Evolutionary conservation across 2,888 invertebrate species (phyloP).

Genomic region (Eugnorisma glareosa): DNA sequence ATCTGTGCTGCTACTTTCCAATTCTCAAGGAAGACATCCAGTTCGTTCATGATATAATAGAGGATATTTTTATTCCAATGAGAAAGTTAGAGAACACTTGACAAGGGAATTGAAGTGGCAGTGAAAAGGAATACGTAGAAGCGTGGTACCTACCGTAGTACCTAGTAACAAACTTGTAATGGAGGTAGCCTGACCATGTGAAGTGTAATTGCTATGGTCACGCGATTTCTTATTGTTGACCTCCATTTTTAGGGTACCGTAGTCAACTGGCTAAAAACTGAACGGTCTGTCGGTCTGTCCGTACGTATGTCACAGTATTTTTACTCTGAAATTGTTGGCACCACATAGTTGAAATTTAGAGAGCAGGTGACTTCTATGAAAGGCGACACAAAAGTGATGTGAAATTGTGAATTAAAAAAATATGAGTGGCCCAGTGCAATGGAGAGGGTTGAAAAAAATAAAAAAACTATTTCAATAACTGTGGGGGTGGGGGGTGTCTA

Average conservation of each 20-base stretch:
- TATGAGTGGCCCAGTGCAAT: background rate
- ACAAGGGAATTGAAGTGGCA: background rate
- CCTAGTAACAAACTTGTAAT: background rate
- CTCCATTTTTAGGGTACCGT: conserved; percentile 13
- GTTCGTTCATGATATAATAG: background rate
- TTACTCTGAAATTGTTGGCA: background rate
- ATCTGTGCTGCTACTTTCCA: too few relatives aligned
- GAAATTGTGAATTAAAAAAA: background rate
- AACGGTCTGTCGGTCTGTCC: background rate
- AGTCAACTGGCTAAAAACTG: background rate
- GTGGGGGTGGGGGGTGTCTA: too few relatives aligned
- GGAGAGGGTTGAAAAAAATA: too few relatives aligned
- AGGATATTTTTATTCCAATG: background rate
- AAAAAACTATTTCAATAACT: too few relatives aligned
- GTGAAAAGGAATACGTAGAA: background rate
- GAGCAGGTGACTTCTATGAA: background rate
- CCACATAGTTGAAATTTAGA: background rate
- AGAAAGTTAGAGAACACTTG: background rate
- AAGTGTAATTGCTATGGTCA: conserved; percentile 1
- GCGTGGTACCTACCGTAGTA: background rate
- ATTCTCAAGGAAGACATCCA: too few relatives aligned
- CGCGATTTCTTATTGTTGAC: conserved; percentile 52
- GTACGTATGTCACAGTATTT: background rate
- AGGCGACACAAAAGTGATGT: background rate
- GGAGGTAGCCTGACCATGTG: conserved; percentile 6